phyloP scores from a whole-genome alignment of 2,888 invertebrate species.

The Odontocolon sp. region DNA sequence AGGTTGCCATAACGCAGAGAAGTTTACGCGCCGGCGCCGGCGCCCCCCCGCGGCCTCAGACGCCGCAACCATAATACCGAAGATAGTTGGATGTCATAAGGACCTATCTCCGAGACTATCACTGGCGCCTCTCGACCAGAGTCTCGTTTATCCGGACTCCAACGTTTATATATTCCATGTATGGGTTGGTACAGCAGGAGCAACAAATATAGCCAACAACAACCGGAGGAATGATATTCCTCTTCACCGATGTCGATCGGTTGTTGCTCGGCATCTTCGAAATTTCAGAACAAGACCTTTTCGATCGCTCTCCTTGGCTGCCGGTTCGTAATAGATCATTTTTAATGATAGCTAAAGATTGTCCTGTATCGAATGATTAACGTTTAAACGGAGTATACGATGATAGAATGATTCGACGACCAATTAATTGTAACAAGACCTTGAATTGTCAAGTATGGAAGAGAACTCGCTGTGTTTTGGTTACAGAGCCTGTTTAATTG shows the following conservation, averaged over 20 bases:
- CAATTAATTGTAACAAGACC: neutral
- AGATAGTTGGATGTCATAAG: conserved; percentile 55
- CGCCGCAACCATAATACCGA: conserved; percentile 78
- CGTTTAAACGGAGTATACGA: neutral
- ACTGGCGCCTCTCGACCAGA: conserved; percentile 68
- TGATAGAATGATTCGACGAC: neutral
- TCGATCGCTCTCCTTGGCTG: neutral
- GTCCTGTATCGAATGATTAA: neutral
- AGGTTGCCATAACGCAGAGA: conserved; percentile 76
- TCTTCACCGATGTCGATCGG: conserved; percentile 1
- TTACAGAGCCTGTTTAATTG: neutral
- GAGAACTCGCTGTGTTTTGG: neutral
- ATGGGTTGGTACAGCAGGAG: neutral
- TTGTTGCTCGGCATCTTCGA: neutral
- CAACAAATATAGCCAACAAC: neutral
- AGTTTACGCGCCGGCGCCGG: conserved; percentile 80
- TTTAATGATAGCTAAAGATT: neutral
- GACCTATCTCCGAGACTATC: conserved; percentile 72
- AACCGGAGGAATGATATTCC: neutral
- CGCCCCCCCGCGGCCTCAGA: conserved; percentile 81
- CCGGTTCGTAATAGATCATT: neutral
- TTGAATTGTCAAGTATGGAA: neutral
- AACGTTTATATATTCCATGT: neutral
- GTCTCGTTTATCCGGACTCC: conserved; percentile 3
- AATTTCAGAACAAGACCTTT: neutral